A percentile compares a stretch with the other conserved stretches of the same genome.
Evolutionary conservation across 2,888 invertebrate genomes (phyloP).

Genomic region (Platerodrilus igneus): DNA sequence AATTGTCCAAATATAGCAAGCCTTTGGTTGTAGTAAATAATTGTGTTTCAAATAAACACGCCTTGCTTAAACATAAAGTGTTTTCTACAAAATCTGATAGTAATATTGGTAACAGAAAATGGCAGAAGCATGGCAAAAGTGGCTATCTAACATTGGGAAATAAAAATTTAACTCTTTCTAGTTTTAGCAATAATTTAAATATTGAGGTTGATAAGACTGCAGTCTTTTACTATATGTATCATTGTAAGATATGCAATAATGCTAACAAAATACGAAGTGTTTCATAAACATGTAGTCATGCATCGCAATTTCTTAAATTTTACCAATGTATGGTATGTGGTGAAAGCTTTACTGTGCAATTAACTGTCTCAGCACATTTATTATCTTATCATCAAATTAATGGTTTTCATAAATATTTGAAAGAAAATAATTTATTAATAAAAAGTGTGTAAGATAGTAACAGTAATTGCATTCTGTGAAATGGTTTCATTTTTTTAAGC

Average conservation of each 20-base stretch:
- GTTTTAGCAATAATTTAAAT: conserved; percentile 22
- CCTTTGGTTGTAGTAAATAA: conserved; percentile 27
- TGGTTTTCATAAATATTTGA: conserved; percentile 59
- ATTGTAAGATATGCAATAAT: conserved; percentile 49
- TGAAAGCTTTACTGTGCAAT: conserved; percentile 68
- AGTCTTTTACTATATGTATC: conserved; percentile 40
- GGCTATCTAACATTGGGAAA: too few relatives aligned
- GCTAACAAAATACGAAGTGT: conserved; percentile 41
- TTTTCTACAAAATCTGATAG: conserved; percentile 21
- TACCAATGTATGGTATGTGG: conserved; percentile 76
- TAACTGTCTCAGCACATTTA: conserved; percentile 69
- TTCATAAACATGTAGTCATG: conserved; percentile 50
- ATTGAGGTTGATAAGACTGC: conserved; percentile 37
- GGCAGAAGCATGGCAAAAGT: too few relatives aligned
- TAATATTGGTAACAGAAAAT: too few relatives aligned
- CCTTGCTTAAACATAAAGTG: neutral
- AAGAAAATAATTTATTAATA: conserved; percentile 53
- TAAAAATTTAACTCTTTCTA: conserved; percentile 22
- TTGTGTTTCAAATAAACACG: neutral
- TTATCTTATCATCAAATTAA: conserved; percentile 63
- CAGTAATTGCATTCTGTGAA: too few relatives aligned
- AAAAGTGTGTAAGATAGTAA: conserved; percentile 50
- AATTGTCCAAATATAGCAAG: conserved; percentile 34
- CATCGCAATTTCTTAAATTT: conserved; percentile 54
- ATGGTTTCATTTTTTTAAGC: too few relatives aligned